Base-by-base conservation (phyloP, 2,888 invertebrate genomes). In the Diploptera punctata region DNA sequence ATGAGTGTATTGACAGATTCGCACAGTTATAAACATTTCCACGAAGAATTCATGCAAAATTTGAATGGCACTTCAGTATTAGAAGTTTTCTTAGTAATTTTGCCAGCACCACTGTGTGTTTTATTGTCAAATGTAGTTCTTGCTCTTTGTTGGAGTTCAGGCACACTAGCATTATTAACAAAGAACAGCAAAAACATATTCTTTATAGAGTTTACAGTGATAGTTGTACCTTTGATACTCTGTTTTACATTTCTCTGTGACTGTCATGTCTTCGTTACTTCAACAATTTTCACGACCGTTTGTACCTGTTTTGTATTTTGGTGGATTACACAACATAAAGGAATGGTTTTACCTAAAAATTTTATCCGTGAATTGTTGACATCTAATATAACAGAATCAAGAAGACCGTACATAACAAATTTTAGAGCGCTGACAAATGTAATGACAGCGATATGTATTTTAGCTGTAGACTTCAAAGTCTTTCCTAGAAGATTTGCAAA, bases 401-500 rank as follows among this genome's bases (percentile, higher is more conserved):
- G 33, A 21, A 72, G 73, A 54, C 74, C 78, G 2, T 79, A 78
- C 65, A 83, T 96, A 73, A 91, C 94, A 7, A 86, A 90, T 78
- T 84, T 90, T 68, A 86, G 95, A 76, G 89, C 91, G 0, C 84
- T 90, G 2, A 89, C 91, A 0, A 92, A 91, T 79, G 81, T 94
- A 10, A 86, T 92, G 61, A 93, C 96, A 3, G 88, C 88, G 0
- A 85, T 94, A 70, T 92, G 92, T 76, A 98, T 99, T 77, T 84
- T 99, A 72, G 99, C 96, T 0, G 97, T 99, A 0, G 99, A 99
- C 83, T 99, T 99, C 81, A 84, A 84, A 61, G 85, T 91, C 67
- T 99, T 97, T 81, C 98, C 98, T 0, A 84, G 92, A 61, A 84
- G 90, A 77, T 93, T 94, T 81, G 93, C 93, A 0, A 99, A 99